These are phyloP conservation scores for Chymomyza procnemis DNA, from an alignment of 2,888 invertebrate genomes.

Conservation along the genomic window DNA sequence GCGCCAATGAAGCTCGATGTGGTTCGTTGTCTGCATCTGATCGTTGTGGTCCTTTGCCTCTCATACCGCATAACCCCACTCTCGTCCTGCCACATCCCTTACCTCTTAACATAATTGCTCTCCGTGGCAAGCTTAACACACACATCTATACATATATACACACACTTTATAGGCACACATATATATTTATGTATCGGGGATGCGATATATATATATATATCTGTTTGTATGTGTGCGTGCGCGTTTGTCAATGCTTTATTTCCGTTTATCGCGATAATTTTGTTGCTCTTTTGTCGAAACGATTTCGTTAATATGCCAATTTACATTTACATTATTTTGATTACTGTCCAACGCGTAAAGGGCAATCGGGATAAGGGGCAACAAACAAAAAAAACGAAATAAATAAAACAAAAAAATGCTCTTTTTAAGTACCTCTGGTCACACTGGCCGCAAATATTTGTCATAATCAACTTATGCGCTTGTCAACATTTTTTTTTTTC, in stretches of 20 bases:
- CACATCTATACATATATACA: constrained; percentile 1
- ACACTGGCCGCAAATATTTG: constrained; percentile 29
- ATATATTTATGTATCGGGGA: no score
- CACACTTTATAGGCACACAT: no score
- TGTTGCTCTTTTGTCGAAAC: constrained; percentile 26
- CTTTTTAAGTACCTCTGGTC: background rate
- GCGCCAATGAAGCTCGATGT: constrained; percentile 13
- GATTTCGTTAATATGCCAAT: constrained; percentile 64
- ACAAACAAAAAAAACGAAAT: background rate
- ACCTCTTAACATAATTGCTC: constrained; percentile 56
- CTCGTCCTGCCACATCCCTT: background rate
- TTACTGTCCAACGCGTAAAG: constrained; percentile 14
- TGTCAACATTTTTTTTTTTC: constrained; percentile 23
- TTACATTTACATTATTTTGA: constrained; percentile 67
- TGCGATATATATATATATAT: no score
- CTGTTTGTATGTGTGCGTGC: constrained; percentile 21
- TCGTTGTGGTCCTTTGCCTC: background rate
- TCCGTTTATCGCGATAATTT: constrained; percentile 60
- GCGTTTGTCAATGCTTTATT: constrained; percentile 54
- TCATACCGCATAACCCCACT: no score
- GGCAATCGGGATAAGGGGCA: background rate
- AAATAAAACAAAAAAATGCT: background rate
- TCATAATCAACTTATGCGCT: constrained; percentile 33
- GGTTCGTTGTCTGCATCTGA: constrained; percentile 23
- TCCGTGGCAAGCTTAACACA: constrained; percentile 57